phyloP scores from a whole-genome alignment of 1,140 invertebrate genomes.

The Zaprionus capensis region DNA sequence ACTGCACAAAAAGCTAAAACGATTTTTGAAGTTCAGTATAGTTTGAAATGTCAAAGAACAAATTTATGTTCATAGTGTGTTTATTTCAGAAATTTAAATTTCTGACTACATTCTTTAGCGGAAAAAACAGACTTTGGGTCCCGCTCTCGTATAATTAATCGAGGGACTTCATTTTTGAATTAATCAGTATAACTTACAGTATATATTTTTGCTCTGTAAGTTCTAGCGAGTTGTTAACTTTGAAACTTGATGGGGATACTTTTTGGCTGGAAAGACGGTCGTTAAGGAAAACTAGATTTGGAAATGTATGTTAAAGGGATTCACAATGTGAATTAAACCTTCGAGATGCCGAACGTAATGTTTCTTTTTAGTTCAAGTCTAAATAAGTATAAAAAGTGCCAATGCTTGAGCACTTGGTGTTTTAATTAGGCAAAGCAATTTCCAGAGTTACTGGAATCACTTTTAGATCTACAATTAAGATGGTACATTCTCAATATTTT shows the following conservation, averaged over 20 bases:
- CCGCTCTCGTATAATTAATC: neutral
- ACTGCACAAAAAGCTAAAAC: neutral
- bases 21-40: neutral
- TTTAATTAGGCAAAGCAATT: slow-evolving; percentile 15
- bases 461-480: slow-evolving; percentile 22
- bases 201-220: neutral
- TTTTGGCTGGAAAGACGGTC: neutral
- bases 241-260: neutral
- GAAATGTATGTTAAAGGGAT: neutral
- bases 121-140: neutral
- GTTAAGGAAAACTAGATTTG: neutral
- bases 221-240: neutral
- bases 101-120: neutral
- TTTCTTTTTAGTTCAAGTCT: neutral
- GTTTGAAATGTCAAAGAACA: too few species aligned
- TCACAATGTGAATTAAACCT: slow-evolving; percentile 1
- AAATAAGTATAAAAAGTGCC: slow-evolving; percentile 23
- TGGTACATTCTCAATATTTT: slow-evolving; percentile 47
- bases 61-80: neutral
- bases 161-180: neutral
- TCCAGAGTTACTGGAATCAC: slow-evolving; percentile 10
- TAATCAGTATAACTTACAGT: slow-evolving; percentile 1
- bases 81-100: neutral
- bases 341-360: neutral
- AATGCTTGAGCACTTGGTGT: slow-evolving; percentile 24